These are phyloP conservation scores for Apodemus sylvaticus DNA, from an alignment of 2,113 vertebrate species.

Conservation along the genomic window DNA sequence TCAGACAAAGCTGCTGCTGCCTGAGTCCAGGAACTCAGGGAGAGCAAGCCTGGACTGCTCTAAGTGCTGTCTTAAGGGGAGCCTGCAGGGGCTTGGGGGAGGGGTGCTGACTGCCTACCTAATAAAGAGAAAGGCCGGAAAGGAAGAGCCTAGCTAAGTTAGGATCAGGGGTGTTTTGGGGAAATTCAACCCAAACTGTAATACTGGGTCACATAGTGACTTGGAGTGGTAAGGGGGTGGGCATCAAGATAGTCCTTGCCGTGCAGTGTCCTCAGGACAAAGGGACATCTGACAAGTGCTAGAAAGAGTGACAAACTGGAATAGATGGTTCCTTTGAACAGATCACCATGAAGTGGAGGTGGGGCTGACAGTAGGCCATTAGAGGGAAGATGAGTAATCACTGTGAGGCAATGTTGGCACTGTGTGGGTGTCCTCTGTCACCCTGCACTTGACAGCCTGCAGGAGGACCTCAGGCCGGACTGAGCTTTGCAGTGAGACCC, in stretches of 20 bases:
- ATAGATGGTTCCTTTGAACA: too few relatives aligned
- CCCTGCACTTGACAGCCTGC: neutral
- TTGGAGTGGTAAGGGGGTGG: neutral
- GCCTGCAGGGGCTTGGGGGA: fast-evolving
- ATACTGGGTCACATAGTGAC: neutral
- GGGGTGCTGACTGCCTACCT: neutral
- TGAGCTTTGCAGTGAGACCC: too few relatives aligned
- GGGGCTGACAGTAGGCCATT: too few relatives aligned
- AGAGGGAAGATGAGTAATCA: neutral
- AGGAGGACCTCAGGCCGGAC: neutral
- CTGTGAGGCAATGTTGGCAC: neutral
- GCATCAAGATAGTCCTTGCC: neutral
- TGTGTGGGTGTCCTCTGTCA: neutral
- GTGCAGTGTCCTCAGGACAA: neutral
- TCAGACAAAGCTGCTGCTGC: neutral
- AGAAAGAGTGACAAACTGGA: too few relatives aligned
- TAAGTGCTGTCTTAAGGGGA: neutral
- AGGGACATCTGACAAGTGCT: neutral
- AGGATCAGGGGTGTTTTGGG: neutral
- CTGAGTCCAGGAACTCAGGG: neutral
- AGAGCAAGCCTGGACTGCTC: neutral
- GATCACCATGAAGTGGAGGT: too few relatives aligned
- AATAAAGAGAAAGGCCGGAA: neutral
- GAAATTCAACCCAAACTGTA: neutral
- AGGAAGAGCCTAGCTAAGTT: neutral